Percentiles rank a stretch among this genome's conserved stretches.
phyloP scores from a whole-genome alignment of 2,797 vertebrate genomes.

The Heteromormyrus szaboi region DNA sequence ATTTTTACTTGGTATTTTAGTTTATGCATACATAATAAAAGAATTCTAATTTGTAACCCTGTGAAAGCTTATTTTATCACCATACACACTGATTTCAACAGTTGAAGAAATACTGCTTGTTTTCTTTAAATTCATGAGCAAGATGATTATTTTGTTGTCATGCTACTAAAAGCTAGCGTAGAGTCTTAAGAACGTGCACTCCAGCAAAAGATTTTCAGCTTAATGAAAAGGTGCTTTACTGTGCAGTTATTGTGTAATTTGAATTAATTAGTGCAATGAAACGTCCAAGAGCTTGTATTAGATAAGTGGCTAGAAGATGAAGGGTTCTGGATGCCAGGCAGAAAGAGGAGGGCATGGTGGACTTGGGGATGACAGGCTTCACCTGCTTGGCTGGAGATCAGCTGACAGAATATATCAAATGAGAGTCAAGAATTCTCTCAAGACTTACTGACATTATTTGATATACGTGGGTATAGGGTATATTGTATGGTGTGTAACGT shows the following conservation, averaged over 20 bases:
- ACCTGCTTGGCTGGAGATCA: too few relatives aligned
- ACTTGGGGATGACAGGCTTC: too few relatives aligned
- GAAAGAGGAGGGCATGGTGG: too few relatives aligned
- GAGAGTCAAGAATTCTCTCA: too few relatives aligned
- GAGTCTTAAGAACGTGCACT: not conserved
- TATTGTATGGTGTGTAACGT: too few relatives aligned
- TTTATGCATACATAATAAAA: constrained; percentile 19
- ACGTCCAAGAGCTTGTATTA: not conserved
- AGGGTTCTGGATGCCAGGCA: too few relatives aligned
- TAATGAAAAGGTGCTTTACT: not conserved
- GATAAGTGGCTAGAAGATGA: not conserved
- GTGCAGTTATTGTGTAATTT: not conserved
- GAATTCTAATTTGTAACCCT: not conserved
- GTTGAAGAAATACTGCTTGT: not conserved
- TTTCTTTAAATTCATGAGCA: not conserved
- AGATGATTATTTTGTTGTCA: not conserved
- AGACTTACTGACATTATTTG: too few relatives aligned
- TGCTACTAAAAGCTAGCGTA: not conserved
- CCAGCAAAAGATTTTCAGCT: not conserved
- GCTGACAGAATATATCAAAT: too few relatives aligned
- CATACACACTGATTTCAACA: not conserved
- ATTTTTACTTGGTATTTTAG: not conserved
- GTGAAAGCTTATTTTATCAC: not conserved
- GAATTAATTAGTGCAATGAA: not conserved
- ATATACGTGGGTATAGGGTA: not conserved